Percentiles rank a stretch among this genome's conserved stretches.
phyloP scores from a whole-genome alignment of 2,797 vertebrate species.

The Eulemur mongoz region DNA sequence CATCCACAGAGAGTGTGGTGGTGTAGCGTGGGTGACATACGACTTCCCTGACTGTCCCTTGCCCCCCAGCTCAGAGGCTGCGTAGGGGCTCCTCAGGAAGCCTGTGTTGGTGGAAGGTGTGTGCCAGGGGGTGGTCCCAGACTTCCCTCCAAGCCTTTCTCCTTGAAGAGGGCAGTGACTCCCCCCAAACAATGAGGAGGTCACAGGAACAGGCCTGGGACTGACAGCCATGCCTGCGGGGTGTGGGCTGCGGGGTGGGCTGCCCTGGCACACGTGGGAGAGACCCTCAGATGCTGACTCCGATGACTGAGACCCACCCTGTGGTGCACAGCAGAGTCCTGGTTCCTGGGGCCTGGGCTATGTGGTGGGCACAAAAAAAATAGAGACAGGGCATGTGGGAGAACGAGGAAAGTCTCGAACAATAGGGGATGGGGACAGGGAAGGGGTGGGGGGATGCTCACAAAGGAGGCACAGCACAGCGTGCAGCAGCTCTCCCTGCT shows the following conservation, averaged over 20 bases:
- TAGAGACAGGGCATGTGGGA: not conserved
- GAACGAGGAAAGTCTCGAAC: no score
- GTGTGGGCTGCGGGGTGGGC: not conserved
- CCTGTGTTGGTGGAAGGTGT: not conserved
- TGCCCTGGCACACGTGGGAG: not conserved
- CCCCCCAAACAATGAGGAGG: not conserved
- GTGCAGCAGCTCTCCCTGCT: not conserved
- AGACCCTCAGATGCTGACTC: not conserved
- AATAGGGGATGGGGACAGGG: not conserved
- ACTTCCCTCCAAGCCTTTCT: not conserved
- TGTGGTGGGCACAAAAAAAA: not conserved
- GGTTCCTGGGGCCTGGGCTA: not conserved
- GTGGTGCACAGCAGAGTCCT: not conserved
- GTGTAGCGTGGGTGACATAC: not conserved
- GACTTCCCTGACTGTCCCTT: conserved; percentile 22
- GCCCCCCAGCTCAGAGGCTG: not conserved
- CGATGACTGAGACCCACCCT: not conserved
- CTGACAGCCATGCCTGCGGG: not conserved
- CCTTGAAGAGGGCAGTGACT: conserved; percentile 8
- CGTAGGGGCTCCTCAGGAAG: not conserved
- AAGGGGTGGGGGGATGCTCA: not conserved
- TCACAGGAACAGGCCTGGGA: not conserved
- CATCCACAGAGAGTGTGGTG: not conserved
- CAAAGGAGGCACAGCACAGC: rapidly evolving
- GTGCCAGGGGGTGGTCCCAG: not conserved